Base-by-base conservation (phyloP, 2,888 invertebrate species). In the Polyploca ridens region DNA sequence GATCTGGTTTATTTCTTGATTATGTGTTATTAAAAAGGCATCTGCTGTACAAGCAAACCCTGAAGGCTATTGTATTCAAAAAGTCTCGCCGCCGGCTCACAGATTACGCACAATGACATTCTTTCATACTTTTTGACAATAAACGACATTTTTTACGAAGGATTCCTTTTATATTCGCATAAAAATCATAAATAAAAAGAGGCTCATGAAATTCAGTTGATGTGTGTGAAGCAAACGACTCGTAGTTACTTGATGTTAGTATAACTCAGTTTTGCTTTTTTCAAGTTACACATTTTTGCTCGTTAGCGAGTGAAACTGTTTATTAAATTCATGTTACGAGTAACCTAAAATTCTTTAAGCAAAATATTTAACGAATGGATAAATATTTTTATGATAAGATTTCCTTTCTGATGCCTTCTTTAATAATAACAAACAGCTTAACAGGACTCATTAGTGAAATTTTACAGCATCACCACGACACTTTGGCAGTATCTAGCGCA, bases 101-200 rank as follows among this genome's bases (percentile, higher is more conserved):
- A 74, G 70, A 74, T 76, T 77, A 74, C 71, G 72, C 73, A 81
- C 59, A 79, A 76, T 77, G 75, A 79, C 77, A 81, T 78, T 79
- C 70, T 78, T 75, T 68, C 64, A 66, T 74, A 96, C 96, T 70
- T 76, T 75, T 74, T 70, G 58, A 69, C 71, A 66, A 72, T 76
- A 74, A 74, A 74, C 69, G 68, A 64, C 14, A 33, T 7, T 46
- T 44, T 13, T 66, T 71, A 68, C 64, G 63, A 71, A 63, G 64
- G 63, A 64, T 65, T 72, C 67, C 64, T 67, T 66, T 66, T 63
- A 63, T 66, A 63, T 66, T 67, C 54, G 57, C 49, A 66, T 63
- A 66, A 63, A 69, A 69, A 65, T 68, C 59, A 66, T 66, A 64
- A 58, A 63, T 62, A 62, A 64, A 62, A 64, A 62, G 58, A 63